A percentile compares a stretch with the other conserved stretches of the same genome.
Conservation (phyloP, 2,797 vertebrate genomes). For the Gallinago stenura region DNA sequence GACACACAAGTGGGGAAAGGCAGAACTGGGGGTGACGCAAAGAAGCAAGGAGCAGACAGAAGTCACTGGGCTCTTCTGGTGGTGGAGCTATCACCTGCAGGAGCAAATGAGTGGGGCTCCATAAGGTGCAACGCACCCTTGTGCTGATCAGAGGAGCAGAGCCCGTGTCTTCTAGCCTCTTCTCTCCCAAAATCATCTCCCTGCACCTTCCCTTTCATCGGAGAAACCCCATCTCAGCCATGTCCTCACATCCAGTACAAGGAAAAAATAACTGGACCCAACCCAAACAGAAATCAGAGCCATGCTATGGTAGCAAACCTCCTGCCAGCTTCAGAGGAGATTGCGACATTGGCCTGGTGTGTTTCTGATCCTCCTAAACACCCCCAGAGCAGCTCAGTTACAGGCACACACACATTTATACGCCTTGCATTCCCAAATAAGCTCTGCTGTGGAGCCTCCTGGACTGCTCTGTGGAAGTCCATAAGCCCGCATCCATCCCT, state of each 20-base stretch:
- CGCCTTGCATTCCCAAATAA: neutral
- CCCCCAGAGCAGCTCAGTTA: neutral
- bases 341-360: fast-evolving
- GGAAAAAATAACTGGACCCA: slow-evolving; percentile 15
- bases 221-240: neutral
- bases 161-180: neutral
- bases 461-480: neutral
- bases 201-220: neutral
- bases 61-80: neutral
- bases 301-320: neutral
- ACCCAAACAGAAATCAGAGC: slow-evolving; percentile 16
- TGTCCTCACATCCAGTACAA: neutral
- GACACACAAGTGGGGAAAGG: neutral
- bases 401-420: neutral
- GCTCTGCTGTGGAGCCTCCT: neutral
- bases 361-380: slow-evolving; percentile 9
- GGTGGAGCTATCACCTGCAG: neutral
- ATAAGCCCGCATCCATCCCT: neutral
- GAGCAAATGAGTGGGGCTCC: neutral
- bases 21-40: neutral
- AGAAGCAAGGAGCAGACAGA: neutral
- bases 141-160: neutral
- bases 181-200: neutral
- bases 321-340: neutral
- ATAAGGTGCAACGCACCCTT: neutral